Evolutionary conservation across 2,888 invertebrate genomes (phyloP), one percentile per base, ranked within the genome.

Genomic region (Noctua fimbriata): DNA sequence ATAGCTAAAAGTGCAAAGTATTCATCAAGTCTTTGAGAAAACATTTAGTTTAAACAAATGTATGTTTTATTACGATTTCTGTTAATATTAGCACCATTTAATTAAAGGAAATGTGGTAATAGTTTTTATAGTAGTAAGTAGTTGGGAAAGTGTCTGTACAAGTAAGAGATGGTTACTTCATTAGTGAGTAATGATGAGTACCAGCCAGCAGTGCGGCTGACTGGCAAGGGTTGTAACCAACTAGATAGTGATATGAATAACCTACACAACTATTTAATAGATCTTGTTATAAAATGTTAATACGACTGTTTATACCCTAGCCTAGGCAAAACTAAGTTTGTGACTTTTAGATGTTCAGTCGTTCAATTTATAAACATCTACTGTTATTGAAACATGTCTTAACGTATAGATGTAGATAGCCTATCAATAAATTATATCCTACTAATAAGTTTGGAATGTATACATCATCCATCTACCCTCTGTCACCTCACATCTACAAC

Each of bases 1-100:
- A 84, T 87, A 85, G 84, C 81, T 80, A 70, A 75, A 77, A 75
- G 84, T 87, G 84, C 87, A 84, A 85, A 78, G 66, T 83, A 76
- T 78, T 78, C 76, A 72, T 66, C 52, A 69, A 47, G n/a, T 72
- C 67, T 67, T 69, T 32, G 63, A 60, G 44, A 32, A 70, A 76
- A 58, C 32, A 28, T 78, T 36, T 66, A 66, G 36, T 74, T 65
- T 52, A 41, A 73, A 41, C 14, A 69, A 84, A 76, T 80, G 71
- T 84, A 63, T 81, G 67, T 85, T 76, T 85, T 76, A 79, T 66
- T 76, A 79, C 32, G 32, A 65, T 44, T 78, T 81, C 60, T 81
- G 74, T 81, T 79, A 60, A 63, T 69, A 71, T 84, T 18, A 69
- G 14, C 76, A 69, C 67, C n/a, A 16, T 73, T 79, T 69, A 73